Evolutionary conservation across 2,113 vertebrate species (phyloP), one percentile per base, ranked within the genome.

Genomic region (Girardinichthys multiradiatus): DNA sequence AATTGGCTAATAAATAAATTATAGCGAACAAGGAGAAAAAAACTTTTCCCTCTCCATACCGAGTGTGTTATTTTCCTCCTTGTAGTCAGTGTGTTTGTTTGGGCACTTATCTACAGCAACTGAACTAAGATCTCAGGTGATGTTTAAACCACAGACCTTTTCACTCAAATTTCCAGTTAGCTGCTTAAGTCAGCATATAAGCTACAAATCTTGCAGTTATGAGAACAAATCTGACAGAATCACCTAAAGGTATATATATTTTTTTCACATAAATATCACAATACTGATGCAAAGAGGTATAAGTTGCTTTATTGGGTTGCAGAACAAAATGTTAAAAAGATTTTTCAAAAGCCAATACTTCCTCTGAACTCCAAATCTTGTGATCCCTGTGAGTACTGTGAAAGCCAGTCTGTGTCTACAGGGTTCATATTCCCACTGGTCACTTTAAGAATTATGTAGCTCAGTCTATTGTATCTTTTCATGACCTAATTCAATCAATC

Each of bases 401-500:
- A 48, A 83, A 51, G 68, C 82, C 57, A 76, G 70, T 74, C 67
- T 17, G 59, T 79, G 78, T 87, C 80, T 19, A 35, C 26, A 30
- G 72, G 71, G 78, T 84, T 78, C 66, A 63, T 74, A 63, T 78
- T 85, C 84, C 82, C 78, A 60, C 68, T 45, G 64, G 76, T 82
- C 64, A 76, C 87, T 81, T 75, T 65, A 67, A 79, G 63, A 86
- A 86, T 78, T 79, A 79, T 85, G 83, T 85, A 65, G 62, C 79
- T 86, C 29, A 72, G 62, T 86, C 68, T 74, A 84, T 90, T 82
- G 74, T 85, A 64, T 57, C 71, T 59, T 64, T 80, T 75, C 48
- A 64, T 83, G 79, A 87, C 77, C 82, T 90, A 80, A 68, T 84
- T 90, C 75, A 81, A 77, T 88, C 81, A 84, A 33, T 73, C 77